Evolutionary conservation across 2,113 vertebrate species (phyloP), one percentile per base, ranked within the genome.

Genomic region (Podocnemis expansa): DNA sequence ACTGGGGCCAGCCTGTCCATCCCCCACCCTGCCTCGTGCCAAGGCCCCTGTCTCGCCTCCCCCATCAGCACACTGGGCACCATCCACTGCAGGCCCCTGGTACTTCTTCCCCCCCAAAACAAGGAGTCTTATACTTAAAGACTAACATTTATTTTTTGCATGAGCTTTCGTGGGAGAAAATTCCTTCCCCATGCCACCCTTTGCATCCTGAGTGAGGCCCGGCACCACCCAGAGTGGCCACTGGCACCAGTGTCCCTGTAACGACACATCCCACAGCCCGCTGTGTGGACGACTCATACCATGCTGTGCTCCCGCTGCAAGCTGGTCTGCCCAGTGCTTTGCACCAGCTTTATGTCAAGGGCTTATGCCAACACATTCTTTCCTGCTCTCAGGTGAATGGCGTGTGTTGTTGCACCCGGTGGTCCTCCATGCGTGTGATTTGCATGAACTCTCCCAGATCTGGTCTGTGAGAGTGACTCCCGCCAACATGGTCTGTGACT

Each of bases 31-130:
- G 8, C 14, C 2, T 49, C 38, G 10, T 12, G 34, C 3, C 54
- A 52, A 16, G 16, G 51, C 38, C 29, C 58, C 58, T 60, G 49
- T 4, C 29, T 25, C 29, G 6, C 29, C 58, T 6, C 38, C 43
- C 8, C 10, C 7, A 17, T 52, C 51, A 17, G 5, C 51, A 13
- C 43, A 75, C 41, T 9, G 27, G 41, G 52, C 43, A 12, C 14
- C 47, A n/a, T 12, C 8, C 45, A 29, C 1, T 4, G 24, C 0
- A 31, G 31, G 21, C 31, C 49, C 11, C 11, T 9, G 11, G 49
- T 14, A 9, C 14, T 10, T 14, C 52, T 34, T 27, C 27, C 27
- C 29, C 56, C 56, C 10, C n/a, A n/a, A n/a, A n/a, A n/a, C n/a
- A n/a, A n/a, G n/a, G n/a, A n/a, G n/a, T n/a, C n/a, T n/a, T n/a